Evolutionary conservation across 1,140 invertebrate genomes (phyloP).

Genomic region (Musca vetustissima): DNA sequence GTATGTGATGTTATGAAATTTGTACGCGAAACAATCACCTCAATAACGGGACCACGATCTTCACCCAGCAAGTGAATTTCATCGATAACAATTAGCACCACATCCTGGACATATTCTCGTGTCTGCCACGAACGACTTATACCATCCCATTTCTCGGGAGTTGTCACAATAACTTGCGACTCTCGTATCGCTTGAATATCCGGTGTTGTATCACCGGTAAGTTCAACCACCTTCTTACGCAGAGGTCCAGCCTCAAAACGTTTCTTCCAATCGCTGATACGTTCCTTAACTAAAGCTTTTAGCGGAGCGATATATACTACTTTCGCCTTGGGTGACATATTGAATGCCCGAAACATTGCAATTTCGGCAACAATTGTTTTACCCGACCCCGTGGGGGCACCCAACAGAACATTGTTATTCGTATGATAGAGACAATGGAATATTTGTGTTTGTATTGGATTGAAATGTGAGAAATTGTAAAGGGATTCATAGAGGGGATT

Average conservation of each 20-base stretch:
- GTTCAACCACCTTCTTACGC: conserved; percentile 87
- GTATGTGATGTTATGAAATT: conserved; percentile 93
- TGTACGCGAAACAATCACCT: conserved; percentile 83
- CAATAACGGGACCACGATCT: conserved; percentile 81
- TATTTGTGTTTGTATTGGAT: conserved; percentile 98
- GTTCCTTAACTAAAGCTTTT: conserved; percentile 95
- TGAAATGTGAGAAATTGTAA: conserved; percentile 95
- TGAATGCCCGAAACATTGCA: conserved; percentile 93
- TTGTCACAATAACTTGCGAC: conserved; percentile 95
- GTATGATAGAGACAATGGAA: conserved; percentile 96
- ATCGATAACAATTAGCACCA: conserved; percentile 94
- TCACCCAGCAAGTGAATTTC: conserved; percentile 97
- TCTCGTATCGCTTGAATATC: conserved; percentile 81
- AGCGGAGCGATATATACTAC: conserved; percentile 98
- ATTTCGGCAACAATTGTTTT: conserved; percentile 99
- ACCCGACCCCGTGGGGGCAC: conserved; percentile 97
- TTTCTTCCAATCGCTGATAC: conserved; percentile 96
- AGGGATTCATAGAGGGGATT: conserved; percentile 77
- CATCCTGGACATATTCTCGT: conserved; percentile 89
- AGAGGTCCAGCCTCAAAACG: conserved; percentile 74
- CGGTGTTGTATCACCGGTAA: conserved; percentile 96
- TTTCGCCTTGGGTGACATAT: conserved; percentile 80
- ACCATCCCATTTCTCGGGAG: conserved; percentile 99
- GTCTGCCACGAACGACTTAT: conserved; percentile 97
- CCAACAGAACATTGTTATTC: conserved; percentile 91